These are phyloP conservation scores for Tauraco hartlaubi DNA, from an alignment of 2,797 vertebrate species.

Conservation along the genomic window DNA sequence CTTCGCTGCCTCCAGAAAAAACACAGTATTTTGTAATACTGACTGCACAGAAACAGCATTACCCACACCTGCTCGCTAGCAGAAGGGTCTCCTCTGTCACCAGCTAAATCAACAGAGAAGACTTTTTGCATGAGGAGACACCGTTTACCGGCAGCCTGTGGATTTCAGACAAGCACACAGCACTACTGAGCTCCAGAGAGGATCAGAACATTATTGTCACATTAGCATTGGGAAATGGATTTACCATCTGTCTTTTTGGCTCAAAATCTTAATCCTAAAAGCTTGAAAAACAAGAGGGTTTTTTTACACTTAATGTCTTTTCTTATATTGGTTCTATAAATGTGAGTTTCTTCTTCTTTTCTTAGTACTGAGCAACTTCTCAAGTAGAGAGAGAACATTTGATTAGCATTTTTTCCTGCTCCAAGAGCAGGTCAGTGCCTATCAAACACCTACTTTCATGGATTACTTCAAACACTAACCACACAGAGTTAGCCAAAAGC, in stretches of 20 bases:
- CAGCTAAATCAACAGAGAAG: not conserved
- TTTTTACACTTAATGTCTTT: not conserved
- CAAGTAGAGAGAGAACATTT: not conserved
- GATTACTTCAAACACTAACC: not conserved
- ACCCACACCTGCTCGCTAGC: not conserved
- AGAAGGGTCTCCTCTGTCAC: not conserved
- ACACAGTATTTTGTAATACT: not conserved
- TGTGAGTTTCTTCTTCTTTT: not conserved
- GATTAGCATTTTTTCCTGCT: not conserved
- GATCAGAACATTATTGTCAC: not conserved
- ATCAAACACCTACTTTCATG: not conserved
- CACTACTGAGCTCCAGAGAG: not conserved
- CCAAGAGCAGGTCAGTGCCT: not conserved
- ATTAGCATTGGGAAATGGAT: constrained; percentile 17
- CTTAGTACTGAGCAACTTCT: not conserved
- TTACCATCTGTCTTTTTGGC: constrained; percentile 25
- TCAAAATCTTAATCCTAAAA: not conserved
- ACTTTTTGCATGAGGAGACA: not conserved
- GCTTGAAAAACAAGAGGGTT: not conserved
- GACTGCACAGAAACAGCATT: not conserved
- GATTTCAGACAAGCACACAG: not conserved
- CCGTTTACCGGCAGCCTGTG: not conserved
- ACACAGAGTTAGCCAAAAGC: not conserved
- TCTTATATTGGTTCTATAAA: not conserved
- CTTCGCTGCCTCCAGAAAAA: not conserved